A percentile compares a stretch with the other conserved stretches of the same genome.
phyloP scores from a whole-genome alignment of 2,797 vertebrate species.

The Vespertilio murinus region DNA sequence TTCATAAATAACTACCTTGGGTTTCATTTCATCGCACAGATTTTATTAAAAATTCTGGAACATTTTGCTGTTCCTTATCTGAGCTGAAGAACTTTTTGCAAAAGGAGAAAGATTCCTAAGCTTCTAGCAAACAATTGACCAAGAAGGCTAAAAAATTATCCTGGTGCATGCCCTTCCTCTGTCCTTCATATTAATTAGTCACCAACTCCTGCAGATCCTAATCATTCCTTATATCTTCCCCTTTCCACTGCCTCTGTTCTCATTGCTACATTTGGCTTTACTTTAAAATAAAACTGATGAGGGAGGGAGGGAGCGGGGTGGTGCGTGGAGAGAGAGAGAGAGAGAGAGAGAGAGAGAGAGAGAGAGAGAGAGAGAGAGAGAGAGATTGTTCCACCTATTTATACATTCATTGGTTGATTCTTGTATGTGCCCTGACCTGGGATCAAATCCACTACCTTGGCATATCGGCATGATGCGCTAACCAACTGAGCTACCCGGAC shows the following conservation, averaged over 20 bases:
- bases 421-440: not conserved
- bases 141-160: not conserved
- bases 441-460: not conserved
- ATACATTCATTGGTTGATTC: not conserved
- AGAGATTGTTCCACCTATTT: not conserved
- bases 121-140: conserved; percentile 11
- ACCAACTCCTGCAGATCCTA: not conserved
- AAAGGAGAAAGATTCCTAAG: not conserved
- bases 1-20: not conserved
- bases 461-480: not conserved
- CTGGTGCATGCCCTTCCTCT: not conserved
- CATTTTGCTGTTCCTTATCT: not conserved
- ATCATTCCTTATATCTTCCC: not conserved
- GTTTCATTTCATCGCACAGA: conserved; percentile 8
- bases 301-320: no score
- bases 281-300: no score
- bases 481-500: not conserved
- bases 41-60: not conserved
- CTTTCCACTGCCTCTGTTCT: not conserved
- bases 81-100: not conserved
- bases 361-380: not conserved
- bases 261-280: not conserved
- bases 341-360: no score
- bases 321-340: no score
- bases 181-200: not conserved